A percentile compares a stretch with the other conserved stretches of the same genome.
These are phyloP conservation scores for Corythaixoides concolor DNA, from an alignment of 2,113 vertebrate species.

Conservation along the genomic window DNA sequence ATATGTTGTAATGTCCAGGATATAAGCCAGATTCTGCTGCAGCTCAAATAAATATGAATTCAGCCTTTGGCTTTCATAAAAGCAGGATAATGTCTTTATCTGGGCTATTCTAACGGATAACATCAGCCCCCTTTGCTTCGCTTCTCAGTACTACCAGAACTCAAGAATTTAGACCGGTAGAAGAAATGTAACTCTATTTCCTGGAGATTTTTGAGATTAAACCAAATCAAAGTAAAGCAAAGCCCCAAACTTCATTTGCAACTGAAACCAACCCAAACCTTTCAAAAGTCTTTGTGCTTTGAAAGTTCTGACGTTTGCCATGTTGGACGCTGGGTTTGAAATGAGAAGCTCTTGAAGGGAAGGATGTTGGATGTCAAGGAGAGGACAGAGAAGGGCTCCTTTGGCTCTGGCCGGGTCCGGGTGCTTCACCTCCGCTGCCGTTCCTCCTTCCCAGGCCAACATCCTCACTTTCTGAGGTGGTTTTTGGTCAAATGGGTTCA, in stretches of 20 bases:
- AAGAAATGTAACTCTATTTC: not conserved
- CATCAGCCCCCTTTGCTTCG: not conserved
- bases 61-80: constrained; percentile 28
- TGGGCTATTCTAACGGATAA: not conserved
- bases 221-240: not conserved
- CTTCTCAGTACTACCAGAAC: not conserved
- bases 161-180: not conserved
- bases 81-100: constrained; percentile 31
- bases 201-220: not conserved
- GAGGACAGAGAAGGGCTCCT: not conserved
- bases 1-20: constrained; percentile 35
- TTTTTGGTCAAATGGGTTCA: not conserved
- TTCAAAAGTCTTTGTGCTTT: not conserved
- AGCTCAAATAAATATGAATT: constrained; percentile 35
- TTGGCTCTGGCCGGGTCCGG: not conserved
- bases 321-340: fast-evolving
- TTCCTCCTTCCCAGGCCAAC: not conserved
- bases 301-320: not conserved
- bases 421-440: fast-evolving
- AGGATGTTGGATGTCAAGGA: no score
- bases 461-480: not conserved
- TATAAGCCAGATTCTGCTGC: constrained; percentile 42
- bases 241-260: not conserved
- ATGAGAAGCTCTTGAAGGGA: not conserved
- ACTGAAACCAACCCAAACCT: not conserved